Conservation (phyloP, 2,113 vertebrate species). For the Dicerorhinus sumatrensis region DNA sequence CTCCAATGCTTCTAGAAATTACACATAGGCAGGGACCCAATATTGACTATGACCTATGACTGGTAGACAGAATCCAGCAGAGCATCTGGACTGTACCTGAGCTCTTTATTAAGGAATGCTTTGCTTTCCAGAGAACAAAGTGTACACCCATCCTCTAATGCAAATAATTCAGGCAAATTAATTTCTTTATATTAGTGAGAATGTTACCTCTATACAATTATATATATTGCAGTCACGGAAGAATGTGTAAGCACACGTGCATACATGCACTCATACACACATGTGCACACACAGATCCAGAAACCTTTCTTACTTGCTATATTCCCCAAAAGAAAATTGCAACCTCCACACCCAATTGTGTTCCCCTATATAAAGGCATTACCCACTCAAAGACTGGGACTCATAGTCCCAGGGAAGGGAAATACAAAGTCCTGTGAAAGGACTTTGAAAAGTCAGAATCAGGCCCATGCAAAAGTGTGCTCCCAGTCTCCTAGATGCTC, state of each 20-base stretch:
- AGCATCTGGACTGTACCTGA: neutral
- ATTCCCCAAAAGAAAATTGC: neutral
- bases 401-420: neutral
- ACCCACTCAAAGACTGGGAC: neutral
- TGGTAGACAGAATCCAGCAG: neutral
- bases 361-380: neutral
- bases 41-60: neutral
- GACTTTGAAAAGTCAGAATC: neutral
- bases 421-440: neutral
- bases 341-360: neutral
- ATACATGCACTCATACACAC: neutral
- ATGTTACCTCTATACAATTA: neutral
- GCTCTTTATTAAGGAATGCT: neutral
- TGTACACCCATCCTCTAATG: neutral
- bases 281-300: neutral
- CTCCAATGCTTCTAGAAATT: neutral
- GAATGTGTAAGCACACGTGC: neutral
- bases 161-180: constrained; percentile 32
- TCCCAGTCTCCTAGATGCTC: neutral
- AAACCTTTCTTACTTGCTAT: neutral
- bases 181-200: constrained; percentile 35
- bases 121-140: neutral
- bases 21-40: neutral
- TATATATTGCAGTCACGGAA: neutral
- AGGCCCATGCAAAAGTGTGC: neutral